These are phyloP conservation scores for Odontocerum albicorne DNA, from an alignment of 2,888 invertebrate genomes.

Conservation along the genomic window DNA sequence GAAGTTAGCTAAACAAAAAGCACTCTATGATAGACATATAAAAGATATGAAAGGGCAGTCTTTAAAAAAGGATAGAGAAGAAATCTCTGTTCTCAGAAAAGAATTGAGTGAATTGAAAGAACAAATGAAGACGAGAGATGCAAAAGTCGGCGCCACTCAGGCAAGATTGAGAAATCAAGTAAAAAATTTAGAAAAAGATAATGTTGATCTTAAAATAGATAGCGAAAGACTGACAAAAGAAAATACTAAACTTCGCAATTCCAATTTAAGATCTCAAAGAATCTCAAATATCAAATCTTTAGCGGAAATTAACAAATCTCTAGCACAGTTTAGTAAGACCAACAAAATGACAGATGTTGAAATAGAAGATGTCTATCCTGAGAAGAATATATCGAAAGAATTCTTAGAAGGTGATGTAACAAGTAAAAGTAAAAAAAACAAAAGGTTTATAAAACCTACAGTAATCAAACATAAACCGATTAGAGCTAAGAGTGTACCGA, in stretches of 20 bases:
- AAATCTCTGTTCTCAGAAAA: conserved; percentile 64
- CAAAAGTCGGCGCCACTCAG: conserved; percentile 69
- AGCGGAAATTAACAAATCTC: conserved; percentile 71
- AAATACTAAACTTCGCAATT: conserved; percentile 63
- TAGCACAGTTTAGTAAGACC: conserved; percentile 48
- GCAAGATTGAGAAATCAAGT: conserved; percentile 75
- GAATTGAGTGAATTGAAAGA: conserved; percentile 67
- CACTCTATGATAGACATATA: conserved; percentile 66
- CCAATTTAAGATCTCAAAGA: conserved; percentile 58
- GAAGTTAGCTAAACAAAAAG: conserved; percentile 66
- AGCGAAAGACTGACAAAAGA: conserved; percentile 68
- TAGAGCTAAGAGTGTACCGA: conserved; percentile 56
- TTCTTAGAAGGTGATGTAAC: conserved; percentile 39
- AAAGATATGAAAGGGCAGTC: conserved; percentile 68
- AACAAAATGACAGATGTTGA: conserved; percentile 20
- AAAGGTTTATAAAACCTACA: neutral
- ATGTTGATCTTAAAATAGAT: conserved; percentile 63
- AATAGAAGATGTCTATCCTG: conserved; percentile 34
- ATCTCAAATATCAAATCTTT: conserved; percentile 72
- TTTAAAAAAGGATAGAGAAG: conserved; percentile 69
- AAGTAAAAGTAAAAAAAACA: conserved; percentile 37
- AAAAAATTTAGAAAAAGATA: conserved; percentile 71
- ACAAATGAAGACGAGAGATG: conserved; percentile 72
- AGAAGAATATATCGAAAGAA: conserved; percentile 44
- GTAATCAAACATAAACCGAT: conserved; percentile 21